A percentile compares a stretch with the other conserved stretches of the same genome.
Conservation (phyloP, 2,888 invertebrate species). For the Drosophila parthenogenetica region DNA sequence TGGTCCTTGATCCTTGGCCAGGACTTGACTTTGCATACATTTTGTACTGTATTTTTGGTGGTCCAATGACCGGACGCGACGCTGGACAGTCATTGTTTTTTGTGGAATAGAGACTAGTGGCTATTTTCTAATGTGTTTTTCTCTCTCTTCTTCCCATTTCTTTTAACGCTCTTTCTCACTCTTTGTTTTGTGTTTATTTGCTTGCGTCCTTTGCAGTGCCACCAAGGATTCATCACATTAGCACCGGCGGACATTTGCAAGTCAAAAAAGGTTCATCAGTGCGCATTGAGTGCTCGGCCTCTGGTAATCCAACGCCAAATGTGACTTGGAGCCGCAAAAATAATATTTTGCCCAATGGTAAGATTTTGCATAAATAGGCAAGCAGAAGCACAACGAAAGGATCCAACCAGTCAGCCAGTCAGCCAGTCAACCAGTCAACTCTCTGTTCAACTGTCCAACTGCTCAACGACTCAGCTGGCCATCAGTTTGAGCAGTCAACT, state of each 20-base stretch:
- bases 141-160: slow-evolving; percentile 35
- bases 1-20: slow-evolving; percentile 62
- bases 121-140: slow-evolving; percentile 76
- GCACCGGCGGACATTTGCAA: slow-evolving; percentile 88
- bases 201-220: slow-evolving; percentile 86
- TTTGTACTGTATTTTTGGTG: slow-evolving; percentile 36
- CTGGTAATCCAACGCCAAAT: slow-evolving; percentile 92
- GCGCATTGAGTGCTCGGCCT: slow-evolving; percentile 91
- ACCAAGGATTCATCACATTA: slow-evolving; percentile 88
- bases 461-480: slow-evolving; percentile 14
- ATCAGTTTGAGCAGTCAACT: slow-evolving; percentile 24
- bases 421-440: slow-evolving; percentile 18
- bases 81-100: slow-evolving; percentile 54
- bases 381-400: slow-evolving; percentile 30
- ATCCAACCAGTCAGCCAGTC: slow-evolving; percentile 35
- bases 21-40: slow-evolving; percentile 77
- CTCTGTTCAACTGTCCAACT: slow-evolving; percentile 20
- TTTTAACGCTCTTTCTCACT: slow-evolving; percentile 15
- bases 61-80: slow-evolving; percentile 46
- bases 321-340: slow-evolving; percentile 89
- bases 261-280: slow-evolving; percentile 91
- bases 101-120: slow-evolving; percentile 27
- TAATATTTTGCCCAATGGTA: slow-evolving; percentile 85
- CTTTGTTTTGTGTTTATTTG: slow-evolving; percentile 46
- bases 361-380: slow-evolving; percentile 78